Evolutionary conservation across 2,797 vertebrate species (phyloP).

Genomic region (Ctenochaetus hawaiiensis): DNA sequence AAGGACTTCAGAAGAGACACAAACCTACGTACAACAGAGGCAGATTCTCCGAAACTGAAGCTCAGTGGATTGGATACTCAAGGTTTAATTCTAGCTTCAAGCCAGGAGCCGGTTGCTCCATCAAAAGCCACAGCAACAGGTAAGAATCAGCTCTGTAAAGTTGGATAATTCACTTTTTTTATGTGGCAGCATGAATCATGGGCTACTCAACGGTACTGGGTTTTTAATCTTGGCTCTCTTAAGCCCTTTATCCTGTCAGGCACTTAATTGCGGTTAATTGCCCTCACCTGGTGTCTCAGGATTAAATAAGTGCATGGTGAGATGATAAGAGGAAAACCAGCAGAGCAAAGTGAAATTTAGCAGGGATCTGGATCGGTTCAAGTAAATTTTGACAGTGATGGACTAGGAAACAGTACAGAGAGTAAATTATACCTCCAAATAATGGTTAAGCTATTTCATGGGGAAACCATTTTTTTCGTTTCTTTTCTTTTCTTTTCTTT

Average conservation of each 20-base stretch:
- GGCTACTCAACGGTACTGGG: not conserved
- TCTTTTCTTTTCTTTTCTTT: not conserved
- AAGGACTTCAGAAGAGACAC: slow-evolving; percentile 27
- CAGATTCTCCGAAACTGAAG: slow-evolving; percentile 33
- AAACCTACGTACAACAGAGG: slow-evolving; percentile 1
- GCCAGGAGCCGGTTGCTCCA: slow-evolving; percentile 62
- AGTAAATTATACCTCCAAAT: not conserved
- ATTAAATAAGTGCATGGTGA: slow-evolving; percentile 53
- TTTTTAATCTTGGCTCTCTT: slow-evolving; percentile 6
- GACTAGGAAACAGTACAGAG: slow-evolving; percentile 1
- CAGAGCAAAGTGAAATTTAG: slow-evolving; percentile 20
- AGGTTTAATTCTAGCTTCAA: slow-evolving; percentile 25
- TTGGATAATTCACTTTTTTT: slow-evolving; percentile 18
- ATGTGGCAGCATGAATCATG: not conserved
- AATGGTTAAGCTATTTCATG: not conserved
- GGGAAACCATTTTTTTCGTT: not conserved
- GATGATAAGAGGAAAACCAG: slow-evolving; percentile 43
- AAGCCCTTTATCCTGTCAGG: slow-evolving; percentile 11
- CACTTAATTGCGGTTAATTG: slow-evolving; percentile 56
- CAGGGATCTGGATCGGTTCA: slow-evolving; percentile 22
- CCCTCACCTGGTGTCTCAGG: slow-evolving; percentile 39
- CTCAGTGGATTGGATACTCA: slow-evolving; percentile 49
- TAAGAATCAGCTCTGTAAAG: slow-evolving; percentile 59
- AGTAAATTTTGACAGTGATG: not conserved
- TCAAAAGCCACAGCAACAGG: slow-evolving; percentile 77